These are phyloP conservation scores for Rotaria socialis DNA, from an alignment of 2,888 invertebrate genomes.

Conservation along the genomic window DNA sequence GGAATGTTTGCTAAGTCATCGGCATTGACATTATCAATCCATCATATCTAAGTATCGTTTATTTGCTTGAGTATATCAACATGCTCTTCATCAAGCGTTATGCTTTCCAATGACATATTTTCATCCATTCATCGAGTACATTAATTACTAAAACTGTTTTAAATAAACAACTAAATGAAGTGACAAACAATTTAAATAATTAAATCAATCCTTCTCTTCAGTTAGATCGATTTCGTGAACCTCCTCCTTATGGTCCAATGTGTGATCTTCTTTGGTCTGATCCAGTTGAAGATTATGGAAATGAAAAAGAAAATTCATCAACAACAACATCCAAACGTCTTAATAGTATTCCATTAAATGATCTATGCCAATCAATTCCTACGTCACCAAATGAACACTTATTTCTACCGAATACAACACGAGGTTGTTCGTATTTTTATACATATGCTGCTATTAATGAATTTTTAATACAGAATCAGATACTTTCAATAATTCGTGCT, in stretches of 20 bases:
- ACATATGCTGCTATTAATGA: slow-evolving; percentile 13
- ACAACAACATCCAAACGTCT: slow-evolving; percentile 73
- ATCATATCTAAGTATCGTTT: too few relatives aligned
- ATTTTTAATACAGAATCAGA: slow-evolving; percentile 16
- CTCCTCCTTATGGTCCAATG: slow-evolving; percentile 1
- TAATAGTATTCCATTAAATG: neutral
- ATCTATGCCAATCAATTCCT: neutral
- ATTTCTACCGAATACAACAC: neutral
- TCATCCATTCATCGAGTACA: too few relatives aligned
- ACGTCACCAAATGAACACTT: neutral
- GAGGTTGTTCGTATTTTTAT: slow-evolving; percentile 35
- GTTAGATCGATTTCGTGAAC: slow-evolving; percentile 20
- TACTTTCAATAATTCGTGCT: slow-evolving; percentile 19
- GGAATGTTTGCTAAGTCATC: too few relatives aligned
- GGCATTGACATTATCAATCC: neutral
- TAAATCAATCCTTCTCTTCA: neutral
- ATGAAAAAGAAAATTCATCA: slow-evolving; percentile 67
- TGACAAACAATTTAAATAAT: too few relatives aligned
- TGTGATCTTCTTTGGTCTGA: slow-evolving; percentile 36
- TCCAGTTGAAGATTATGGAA: slow-evolving; percentile 32
- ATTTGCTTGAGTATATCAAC: too few relatives aligned
- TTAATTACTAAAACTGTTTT: too few relatives aligned
- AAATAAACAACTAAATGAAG: too few relatives aligned
- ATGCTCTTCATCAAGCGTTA: too few relatives aligned
- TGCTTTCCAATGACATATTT: too few relatives aligned